Evolutionary conservation across 2,888 invertebrate species (phyloP), one percentile per base, ranked within the genome.

Genomic region (Actias luna): DNA sequence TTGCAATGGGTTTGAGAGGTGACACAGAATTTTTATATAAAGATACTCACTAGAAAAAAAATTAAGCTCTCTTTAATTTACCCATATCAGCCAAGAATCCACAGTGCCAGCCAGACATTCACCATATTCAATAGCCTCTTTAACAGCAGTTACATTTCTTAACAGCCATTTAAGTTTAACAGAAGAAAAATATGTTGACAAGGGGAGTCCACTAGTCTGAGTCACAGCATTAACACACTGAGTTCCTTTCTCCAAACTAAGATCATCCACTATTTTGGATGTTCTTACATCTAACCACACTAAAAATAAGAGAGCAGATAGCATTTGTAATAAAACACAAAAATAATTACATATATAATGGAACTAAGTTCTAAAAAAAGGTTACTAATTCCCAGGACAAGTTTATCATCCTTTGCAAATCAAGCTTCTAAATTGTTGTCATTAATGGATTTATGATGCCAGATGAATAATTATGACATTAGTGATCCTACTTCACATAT

Each of bases 31-130:
- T n/a, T n/a, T n/a, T n/a, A n/a, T n/a, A n/a, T n/a, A n/a, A n/a
- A n/a, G n/a, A n/a, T n/a, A n/a, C n/a, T n/a, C n/a, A n/a, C n/a
- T n/a, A n/a, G n/a, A n/a, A 7, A 7, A 33, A 5, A 33, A 33
- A 7, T 12, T 18, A 42, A 42, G 5, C 18, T 18, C 18, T 42
- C 8, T 18, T 42, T n/a, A 42, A 50, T 31, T 59, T 89, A 97
- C 97, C 98, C 98, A 99, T 78, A 99, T 94, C 25, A 99, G 88
- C 99, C 99, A 99, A 0, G 98, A 95, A 83, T 99, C 99, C 14
- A 99, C 95, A 55, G 98, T 99, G 60, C 98, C 98, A 79, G 97
- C 97, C 75, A 95, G 89, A 77, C 97, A 97, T 64, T 94, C 93
- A 18, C 95, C 94, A 58, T 95, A 93, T 58, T 93, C 88, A 5